These are phyloP conservation scores for Nothobranchius furzeri DNA, from an alignment of 2,113 vertebrate genomes.

Conservation along the genomic window DNA sequence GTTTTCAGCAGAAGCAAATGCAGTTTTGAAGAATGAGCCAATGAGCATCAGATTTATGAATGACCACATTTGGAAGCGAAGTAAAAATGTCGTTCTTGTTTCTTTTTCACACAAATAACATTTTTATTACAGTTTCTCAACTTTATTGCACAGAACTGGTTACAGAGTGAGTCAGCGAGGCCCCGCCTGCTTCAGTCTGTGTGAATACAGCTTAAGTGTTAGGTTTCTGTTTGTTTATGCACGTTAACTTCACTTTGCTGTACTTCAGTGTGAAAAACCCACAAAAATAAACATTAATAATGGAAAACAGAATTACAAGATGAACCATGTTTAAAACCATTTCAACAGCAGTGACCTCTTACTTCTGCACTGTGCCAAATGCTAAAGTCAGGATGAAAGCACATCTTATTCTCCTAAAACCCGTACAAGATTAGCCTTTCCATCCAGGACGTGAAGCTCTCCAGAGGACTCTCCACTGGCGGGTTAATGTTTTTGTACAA, in stretches of 20 bases:
- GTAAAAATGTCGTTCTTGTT: neutral
- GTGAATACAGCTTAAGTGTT: too few relatives aligned
- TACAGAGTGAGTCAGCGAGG: constrained; percentile 32
- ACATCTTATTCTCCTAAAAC: constrained; percentile 14
- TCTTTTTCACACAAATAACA: neutral
- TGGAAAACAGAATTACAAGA: too few relatives aligned
- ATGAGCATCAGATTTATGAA: neutral
- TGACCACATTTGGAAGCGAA: neutral
- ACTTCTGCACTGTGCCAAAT: too few relatives aligned
- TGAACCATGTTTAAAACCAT: too few relatives aligned
- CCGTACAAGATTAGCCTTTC: constrained; percentile 5
- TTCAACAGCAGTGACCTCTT: too few relatives aligned
- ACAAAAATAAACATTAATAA: constrained; percentile 16
- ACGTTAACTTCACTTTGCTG: neutral
- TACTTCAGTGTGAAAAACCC: constrained; percentile 25
- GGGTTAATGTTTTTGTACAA: constrained; percentile 22
- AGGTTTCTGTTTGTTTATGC: too few relatives aligned
- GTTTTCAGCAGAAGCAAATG: too few relatives aligned
- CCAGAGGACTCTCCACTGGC: constrained; percentile 22
- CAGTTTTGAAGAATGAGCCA: too few relatives aligned
- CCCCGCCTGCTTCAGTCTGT: neutral
- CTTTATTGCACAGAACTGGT: constrained; percentile 59
- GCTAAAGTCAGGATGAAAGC: too few relatives aligned
- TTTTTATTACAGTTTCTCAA: constrained; percentile 9
- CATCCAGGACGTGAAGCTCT: constrained; percentile 17